These are phyloP conservation scores for Heterochromis multidens DNA, from an alignment of 2,113 vertebrate genomes.

Conservation along the genomic window DNA sequence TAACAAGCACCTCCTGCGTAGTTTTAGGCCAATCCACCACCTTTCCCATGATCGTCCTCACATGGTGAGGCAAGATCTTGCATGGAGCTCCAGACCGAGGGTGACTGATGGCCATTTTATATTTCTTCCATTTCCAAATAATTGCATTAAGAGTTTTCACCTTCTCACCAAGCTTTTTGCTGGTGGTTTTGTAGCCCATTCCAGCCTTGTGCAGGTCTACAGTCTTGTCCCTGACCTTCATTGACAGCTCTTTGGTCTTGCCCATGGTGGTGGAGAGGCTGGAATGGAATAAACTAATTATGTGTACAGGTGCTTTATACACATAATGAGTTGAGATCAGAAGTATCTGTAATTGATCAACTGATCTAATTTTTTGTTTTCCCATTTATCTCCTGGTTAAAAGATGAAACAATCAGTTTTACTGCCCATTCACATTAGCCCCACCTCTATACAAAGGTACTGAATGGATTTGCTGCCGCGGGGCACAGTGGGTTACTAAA, in stretches of 20 bases:
- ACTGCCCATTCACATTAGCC: too few species aligned
- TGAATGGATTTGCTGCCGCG: not conserved
- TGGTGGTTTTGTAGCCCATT: not conserved
- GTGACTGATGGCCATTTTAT: not conserved
- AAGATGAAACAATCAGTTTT: too few species aligned
- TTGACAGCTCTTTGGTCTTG: not conserved
- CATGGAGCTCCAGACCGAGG: not conserved
- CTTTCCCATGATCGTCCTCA: not conserved
- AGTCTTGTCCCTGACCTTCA: not conserved
- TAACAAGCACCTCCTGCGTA: not conserved
- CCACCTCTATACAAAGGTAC: not conserved
- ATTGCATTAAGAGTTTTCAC: not conserved
- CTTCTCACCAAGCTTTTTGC: not conserved
- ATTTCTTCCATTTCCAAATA: not conserved
- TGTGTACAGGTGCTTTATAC: not conserved
- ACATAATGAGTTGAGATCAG: not conserved
- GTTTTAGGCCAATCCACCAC: not conserved
- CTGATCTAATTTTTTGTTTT: not conserved
- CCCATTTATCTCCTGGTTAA: too few species aligned
- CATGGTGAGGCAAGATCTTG: not conserved
- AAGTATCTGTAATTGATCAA: not conserved
- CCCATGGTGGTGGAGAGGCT: not conserved
- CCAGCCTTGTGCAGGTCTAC: not conserved
- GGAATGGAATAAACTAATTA: not conserved
- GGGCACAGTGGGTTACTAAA: not conserved